These are phyloP conservation scores for Asteroscopus sphinx DNA, from an alignment of 2,888 invertebrate species.

Conservation along the genomic window DNA sequence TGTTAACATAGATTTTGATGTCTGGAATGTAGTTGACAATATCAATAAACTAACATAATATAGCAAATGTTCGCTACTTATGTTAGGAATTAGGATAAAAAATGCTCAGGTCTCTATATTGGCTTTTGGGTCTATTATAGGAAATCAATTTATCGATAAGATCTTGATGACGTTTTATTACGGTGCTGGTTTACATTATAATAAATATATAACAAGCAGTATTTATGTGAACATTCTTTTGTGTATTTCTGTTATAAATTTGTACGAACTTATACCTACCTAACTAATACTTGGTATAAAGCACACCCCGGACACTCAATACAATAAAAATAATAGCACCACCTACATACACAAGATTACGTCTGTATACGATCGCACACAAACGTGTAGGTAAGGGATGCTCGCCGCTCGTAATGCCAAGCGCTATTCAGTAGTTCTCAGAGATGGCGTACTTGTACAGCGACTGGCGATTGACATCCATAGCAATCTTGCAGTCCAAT, in stretches of 20 bases:
- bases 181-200: not conserved
- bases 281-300: too few relatives aligned
- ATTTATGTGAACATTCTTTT: not conserved
- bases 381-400: too few relatives aligned
- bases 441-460: too few relatives aligned
- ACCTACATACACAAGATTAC: too few relatives aligned
- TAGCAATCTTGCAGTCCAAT: too few relatives aligned
- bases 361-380: too few relatives aligned
- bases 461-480: too few relatives aligned
- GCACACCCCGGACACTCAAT: too few relatives aligned
- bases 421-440: too few relatives aligned
- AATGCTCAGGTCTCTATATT: slow-evolving; percentile 18
- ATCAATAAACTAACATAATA: slow-evolving; percentile 16
- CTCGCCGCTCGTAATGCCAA: too few relatives aligned
- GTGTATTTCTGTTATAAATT: not conserved
- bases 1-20: slow-evolving; percentile 35
- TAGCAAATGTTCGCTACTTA: slow-evolving; percentile 7
- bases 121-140: slow-evolving; percentile 7
- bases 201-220: not conserved
- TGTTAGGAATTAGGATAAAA: slow-evolving; percentile 7
- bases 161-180: slow-evolving; percentile 1
- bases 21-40: slow-evolving; percentile 11
- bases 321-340: too few relatives aligned
- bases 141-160: slow-evolving; percentile 14
- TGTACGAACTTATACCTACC: too few relatives aligned